phyloP scores from a whole-genome alignment of 1,140 invertebrate genomes.

The Heterodera carotae region DNA sequence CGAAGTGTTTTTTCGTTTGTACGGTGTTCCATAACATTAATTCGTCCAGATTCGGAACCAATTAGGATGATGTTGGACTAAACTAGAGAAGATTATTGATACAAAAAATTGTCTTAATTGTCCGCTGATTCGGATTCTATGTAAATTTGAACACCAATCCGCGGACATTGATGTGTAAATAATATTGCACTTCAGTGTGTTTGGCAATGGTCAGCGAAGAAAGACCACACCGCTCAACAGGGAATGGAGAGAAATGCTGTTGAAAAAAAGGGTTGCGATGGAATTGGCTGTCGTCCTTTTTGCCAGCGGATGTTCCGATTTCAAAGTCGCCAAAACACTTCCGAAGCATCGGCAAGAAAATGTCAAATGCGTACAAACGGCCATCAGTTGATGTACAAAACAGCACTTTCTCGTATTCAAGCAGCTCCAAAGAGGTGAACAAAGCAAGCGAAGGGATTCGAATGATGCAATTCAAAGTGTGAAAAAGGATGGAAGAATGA shows the following conservation, averaged over 20 bases:
- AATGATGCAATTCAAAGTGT: not conserved
- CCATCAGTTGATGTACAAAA: not conserved
- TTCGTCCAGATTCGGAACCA: constrained; percentile 12
- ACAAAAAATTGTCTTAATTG: no score
- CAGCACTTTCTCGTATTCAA: not conserved
- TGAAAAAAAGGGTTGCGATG: not conserved
- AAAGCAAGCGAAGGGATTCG: not conserved
- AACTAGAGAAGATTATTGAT: no score
- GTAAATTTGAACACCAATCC: no score
- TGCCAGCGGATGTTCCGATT: not conserved
- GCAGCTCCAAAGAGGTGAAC: not conserved
- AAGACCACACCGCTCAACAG: constrained; percentile 12
- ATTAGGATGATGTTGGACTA: not conserved
- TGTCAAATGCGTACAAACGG: not conserved
- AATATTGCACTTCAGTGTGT: not conserved
- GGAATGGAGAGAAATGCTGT: not conserved
- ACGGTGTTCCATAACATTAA: not conserved
- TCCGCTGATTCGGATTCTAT: no score
- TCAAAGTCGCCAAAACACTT: not conserved
- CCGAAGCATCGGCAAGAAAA: not conserved
- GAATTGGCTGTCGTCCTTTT: not conserved
- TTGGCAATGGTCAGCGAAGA: not conserved
- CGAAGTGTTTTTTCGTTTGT: not conserved
- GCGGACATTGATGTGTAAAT: no score
- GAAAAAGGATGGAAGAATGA: not conserved